Conservation (phyloP, 2,888 invertebrate genomes). For the Phania funesta region DNA sequence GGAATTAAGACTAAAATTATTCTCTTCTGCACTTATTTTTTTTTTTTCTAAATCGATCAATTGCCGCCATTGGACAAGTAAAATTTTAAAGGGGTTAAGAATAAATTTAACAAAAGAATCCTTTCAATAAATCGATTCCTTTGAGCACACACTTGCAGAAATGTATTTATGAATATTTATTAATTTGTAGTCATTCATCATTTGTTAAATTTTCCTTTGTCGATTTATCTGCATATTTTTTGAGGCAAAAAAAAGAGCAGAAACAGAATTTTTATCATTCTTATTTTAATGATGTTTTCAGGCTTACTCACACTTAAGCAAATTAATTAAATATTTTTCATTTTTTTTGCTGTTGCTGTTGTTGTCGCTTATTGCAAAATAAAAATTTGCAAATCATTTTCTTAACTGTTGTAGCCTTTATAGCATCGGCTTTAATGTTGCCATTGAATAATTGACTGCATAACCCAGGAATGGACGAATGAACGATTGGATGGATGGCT, state of each 20-base stretch:
- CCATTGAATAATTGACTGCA: background rate
- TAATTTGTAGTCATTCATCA: constrained; percentile 36
- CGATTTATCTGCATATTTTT: background rate
- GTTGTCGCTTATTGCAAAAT: background rate
- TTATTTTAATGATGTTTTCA: constrained; percentile 54
- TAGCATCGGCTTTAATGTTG: background rate
- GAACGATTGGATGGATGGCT: background rate
- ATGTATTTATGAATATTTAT: constrained; percentile 11
- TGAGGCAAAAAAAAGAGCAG: background rate
- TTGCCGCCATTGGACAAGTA: too few species aligned
- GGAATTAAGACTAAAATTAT: too few species aligned
- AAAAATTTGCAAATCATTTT: constrained; percentile 48
- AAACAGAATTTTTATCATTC: constrained; percentile 49
- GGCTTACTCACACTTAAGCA: constrained; percentile 61
- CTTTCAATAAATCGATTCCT: too few species aligned
- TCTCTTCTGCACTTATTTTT: too few species aligned
- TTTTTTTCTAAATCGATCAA: too few species aligned
- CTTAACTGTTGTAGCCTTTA: background rate
- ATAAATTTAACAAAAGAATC: too few species aligned
- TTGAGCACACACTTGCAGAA: background rate
- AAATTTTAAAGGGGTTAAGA: too few species aligned
- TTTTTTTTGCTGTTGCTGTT: constrained; percentile 7
- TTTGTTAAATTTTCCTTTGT: constrained; percentile 30
- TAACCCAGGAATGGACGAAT: background rate
- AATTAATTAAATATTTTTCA: constrained; percentile 64